Percentiles rank a stretch among this genome's conserved stretches.
These are phyloP conservation scores for Pangasius djambal DNA, from an alignment of 2,797 vertebrate species.

Conservation along the genomic window DNA sequence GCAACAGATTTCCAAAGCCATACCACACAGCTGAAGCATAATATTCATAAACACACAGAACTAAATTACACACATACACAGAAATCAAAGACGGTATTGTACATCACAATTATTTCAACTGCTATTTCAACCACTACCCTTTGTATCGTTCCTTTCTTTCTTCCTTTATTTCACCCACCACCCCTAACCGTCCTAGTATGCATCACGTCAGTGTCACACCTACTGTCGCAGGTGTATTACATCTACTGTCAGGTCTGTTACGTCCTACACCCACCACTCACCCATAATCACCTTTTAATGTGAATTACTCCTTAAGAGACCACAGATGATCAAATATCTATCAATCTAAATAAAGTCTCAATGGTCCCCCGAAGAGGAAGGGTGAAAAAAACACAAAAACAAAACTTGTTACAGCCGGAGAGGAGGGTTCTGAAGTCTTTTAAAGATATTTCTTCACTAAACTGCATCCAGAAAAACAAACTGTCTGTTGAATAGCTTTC, in stretches of 20 bases:
- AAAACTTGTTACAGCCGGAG: neutral
- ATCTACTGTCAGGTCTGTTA: neutral
- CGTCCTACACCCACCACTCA: neutral
- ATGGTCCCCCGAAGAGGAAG: no score
- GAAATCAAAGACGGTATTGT: neutral
- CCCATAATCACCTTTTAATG: no score
- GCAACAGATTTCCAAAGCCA: neutral
- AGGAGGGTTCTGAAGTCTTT: neutral
- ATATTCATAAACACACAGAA: neutral
- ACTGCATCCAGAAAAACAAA: neutral
- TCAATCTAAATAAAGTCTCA: neutral
- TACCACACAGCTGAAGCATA: neutral
- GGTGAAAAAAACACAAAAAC: neutral
- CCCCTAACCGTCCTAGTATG: neutral
- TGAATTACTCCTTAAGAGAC: neutral
- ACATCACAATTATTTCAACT: neutral
- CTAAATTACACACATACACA: neutral
- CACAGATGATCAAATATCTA: neutral
- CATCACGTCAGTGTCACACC: no score
- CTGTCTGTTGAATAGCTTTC: no score
- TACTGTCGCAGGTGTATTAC: neutral
- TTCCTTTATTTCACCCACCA: neutral
- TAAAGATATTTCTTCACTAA: neutral
- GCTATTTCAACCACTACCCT: neutral
- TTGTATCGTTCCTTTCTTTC: neutral